Conservation (phyloP, 2,113 vertebrate genomes). For the Manacus vitellinus region DNA sequence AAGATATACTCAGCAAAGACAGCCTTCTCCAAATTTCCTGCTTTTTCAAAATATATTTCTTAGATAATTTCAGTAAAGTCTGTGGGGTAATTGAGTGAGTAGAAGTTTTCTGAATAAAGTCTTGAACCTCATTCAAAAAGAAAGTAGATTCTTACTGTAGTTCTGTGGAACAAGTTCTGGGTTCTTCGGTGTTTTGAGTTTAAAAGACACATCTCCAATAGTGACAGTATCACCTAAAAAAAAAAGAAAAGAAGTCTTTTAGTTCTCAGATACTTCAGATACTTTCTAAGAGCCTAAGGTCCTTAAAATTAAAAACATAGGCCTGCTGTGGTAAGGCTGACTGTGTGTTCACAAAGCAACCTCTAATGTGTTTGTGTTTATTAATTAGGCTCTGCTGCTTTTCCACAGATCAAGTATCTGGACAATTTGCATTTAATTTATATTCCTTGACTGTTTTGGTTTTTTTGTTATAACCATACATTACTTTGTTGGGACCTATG, state of each 20-base stretch:
- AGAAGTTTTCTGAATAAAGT: neutral
- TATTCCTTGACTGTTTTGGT: neutral
- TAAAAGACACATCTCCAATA: constrained; percentile 92
- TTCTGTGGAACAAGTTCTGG: constrained; percentile 94
- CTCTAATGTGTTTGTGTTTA: neutral
- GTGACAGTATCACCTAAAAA: constrained; percentile 88
- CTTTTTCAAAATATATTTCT: neutral
- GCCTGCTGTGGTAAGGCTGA: neutral
- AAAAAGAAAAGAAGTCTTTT: neutral
- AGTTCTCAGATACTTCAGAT: neutral
- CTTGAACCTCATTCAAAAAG: neutral
- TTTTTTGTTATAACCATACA: neutral
- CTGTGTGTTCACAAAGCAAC: neutral
- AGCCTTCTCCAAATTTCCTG: neutral
- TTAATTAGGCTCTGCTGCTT: neutral
- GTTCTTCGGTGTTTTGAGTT: constrained; percentile 86
- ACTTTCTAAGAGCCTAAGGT: neutral
- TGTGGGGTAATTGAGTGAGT: neutral
- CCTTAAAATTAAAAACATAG: neutral
- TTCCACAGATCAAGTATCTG: neutral
- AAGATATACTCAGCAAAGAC: neutral
- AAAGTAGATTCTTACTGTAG: constrained; percentile 83
- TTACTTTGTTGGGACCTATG: neutral
- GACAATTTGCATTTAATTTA: neutral
- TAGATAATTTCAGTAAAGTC: neutral